phyloP scores from a whole-genome alignment of 2,113 vertebrate species.

The Siphamia tubifer region DNA sequence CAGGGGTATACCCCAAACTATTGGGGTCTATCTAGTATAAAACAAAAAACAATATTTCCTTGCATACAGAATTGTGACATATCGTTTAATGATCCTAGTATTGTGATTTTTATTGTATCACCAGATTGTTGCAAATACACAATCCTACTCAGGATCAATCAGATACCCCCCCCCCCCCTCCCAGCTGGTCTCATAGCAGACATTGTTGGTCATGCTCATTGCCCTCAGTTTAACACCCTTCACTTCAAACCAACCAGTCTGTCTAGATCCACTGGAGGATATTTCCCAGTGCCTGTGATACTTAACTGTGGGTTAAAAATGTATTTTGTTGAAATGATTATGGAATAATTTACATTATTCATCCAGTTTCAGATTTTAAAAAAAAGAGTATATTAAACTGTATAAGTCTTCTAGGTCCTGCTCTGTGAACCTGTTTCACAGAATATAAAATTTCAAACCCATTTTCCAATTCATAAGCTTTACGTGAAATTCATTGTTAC shows the following conservation, averaged over 20 bases:
- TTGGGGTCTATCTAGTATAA: no score
- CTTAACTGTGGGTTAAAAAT: constrained; percentile 60
- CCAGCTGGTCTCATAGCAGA: background rate
- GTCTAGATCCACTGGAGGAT: background rate
- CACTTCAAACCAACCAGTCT: constrained; percentile 6
- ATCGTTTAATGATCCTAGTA: no score
- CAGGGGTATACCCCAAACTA: no score
- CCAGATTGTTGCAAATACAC: no score
- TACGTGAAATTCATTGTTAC: constrained; percentile 17
- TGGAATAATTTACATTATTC: constrained; percentile 62
- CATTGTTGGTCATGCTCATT: constrained; percentile 11
- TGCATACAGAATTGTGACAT: no score
- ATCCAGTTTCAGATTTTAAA: constrained; percentile 59
- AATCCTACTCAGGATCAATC: no score
- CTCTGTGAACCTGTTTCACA: background rate
- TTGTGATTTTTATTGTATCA: no score
- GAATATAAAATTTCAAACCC: constrained; percentile 24
- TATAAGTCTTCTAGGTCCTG: constrained; percentile 27
- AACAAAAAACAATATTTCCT: no score
- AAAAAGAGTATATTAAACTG: constrained; percentile 47
- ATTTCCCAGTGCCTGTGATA: constrained; percentile 30
- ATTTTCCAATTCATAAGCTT: constrained; percentile 34
- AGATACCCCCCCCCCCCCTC: no score
- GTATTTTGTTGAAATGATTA: constrained; percentile 49
- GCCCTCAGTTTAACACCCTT: constrained; percentile 49